Conservation (phyloP, 2,113 vertebrate genomes). For the Argyrosomus japonicus region DNA sequence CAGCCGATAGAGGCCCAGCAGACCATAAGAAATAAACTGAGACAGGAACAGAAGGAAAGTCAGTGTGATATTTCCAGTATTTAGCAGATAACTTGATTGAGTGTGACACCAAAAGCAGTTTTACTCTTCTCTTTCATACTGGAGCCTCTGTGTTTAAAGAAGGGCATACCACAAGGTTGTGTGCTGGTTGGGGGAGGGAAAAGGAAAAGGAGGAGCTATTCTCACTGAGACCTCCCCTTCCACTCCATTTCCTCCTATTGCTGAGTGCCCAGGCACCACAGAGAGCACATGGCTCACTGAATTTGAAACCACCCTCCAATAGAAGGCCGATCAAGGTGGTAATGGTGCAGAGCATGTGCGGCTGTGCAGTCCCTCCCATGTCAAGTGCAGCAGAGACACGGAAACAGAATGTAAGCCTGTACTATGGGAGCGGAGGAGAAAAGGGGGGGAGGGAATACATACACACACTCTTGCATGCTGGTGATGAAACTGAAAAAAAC, state of each 20-base stretch:
- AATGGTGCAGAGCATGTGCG: slow-evolving; percentile 44
- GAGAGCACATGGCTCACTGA: slow-evolving; percentile 56
- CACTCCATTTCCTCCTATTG: slow-evolving; percentile 2
- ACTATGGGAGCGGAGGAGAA: slow-evolving; percentile 1
- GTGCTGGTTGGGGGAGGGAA: slow-evolving; percentile 26
- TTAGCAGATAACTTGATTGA: neutral
- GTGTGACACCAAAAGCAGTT: neutral
- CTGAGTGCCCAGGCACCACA: neutral
- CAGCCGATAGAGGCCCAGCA: neutral
- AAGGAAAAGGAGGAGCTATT: slow-evolving; percentile 42
- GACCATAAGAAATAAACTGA: neutral
- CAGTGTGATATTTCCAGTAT: neutral
- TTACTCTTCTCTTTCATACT: neutral
- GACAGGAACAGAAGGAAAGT: neutral
- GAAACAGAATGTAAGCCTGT: slow-evolving; percentile 50
- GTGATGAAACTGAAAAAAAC: slow-evolving; percentile 47
- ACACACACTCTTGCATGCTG: neutral
- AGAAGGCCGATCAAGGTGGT: slow-evolving; percentile 6
- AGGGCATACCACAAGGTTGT: slow-evolving; percentile 27
- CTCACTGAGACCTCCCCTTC: slow-evolving; percentile 1
- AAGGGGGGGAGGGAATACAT: neutral
- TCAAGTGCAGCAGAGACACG: slow-evolving; percentile 38
- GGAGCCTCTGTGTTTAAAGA: slow-evolving; percentile 45
- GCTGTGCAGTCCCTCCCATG: slow-evolving; percentile 53
- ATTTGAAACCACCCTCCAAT: slow-evolving; percentile 55